Evolutionary conservation across 1,140 invertebrate genomes (phyloP).

Genomic region (Brachionus koreanus): DNA sequence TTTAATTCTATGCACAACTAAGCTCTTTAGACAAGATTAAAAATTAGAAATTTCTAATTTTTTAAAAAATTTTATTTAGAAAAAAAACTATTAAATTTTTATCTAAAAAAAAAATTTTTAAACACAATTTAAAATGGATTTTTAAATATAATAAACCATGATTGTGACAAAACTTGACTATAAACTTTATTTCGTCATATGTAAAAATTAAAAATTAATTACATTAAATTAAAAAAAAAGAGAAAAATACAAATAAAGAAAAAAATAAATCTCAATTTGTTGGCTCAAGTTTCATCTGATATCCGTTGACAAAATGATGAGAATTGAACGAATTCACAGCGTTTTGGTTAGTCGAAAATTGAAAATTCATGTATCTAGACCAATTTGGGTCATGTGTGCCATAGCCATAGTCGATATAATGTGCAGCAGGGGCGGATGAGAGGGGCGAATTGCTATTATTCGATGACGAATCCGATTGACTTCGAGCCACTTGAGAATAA

Average conservation of each 20-base stretch:
- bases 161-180: neutral
- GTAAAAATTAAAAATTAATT: neutral
- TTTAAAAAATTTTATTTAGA: neutral
- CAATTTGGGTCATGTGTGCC: neutral
- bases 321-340: neutral
- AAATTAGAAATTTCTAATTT: neutral
- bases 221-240: neutral
- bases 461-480: neutral
- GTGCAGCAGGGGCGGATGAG: neutral
- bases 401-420: neutral
- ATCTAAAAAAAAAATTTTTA: neutral
- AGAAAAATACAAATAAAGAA: neutral
- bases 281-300: conserved; percentile 28
- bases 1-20: neutral
- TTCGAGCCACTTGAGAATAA: conserved; percentile 1
- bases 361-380: conserved; percentile 16
- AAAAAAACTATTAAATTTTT: neutral
- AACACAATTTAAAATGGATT: neutral
- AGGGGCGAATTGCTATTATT: neutral
- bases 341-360: neutral
- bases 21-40: neutral
- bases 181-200: neutral
- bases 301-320: conserved; percentile 19
- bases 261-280: neutral
- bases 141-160: neutral